Conservation (phyloP, 2,113 vertebrate species). For the Bostrychus sinensis region DNA sequence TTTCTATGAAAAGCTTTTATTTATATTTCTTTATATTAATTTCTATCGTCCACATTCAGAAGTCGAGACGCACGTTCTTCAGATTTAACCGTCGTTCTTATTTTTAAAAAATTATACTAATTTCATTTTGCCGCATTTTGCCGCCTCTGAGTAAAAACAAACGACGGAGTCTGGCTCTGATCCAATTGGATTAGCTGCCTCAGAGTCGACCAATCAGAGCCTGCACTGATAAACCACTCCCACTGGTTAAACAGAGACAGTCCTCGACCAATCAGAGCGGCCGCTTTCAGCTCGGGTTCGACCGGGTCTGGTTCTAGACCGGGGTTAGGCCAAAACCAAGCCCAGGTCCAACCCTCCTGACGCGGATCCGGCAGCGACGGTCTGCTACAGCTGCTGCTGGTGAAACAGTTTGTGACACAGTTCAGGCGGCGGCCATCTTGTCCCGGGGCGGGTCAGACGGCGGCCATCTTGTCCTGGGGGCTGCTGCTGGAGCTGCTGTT, state of each 20-base stretch:
- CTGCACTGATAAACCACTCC: too few species aligned
- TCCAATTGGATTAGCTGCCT: too few species aligned
- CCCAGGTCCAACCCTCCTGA: too few species aligned
- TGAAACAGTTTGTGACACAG: constrained; percentile 26
- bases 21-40: constrained; percentile 4
- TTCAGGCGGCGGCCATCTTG: constrained; percentile 55
- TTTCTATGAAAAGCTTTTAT: constrained; percentile 1
- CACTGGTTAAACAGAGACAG: too few species aligned
- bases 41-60: constrained; percentile 2
- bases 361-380: not conserved
- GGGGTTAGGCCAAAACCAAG: too few species aligned
- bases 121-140: not conserved
- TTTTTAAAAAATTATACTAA: not conserved
- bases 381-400: constrained; percentile 10
- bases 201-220: too few species aligned
- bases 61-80: not conserved
- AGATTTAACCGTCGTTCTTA: not conserved
- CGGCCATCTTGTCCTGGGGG: constrained; percentile 17
- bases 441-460: constrained; percentile 43
- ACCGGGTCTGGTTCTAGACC: too few species aligned
- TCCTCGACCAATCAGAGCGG: too few species aligned
- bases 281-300: too few species aligned
- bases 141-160: too few species aligned
- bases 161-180: too few species aligned
- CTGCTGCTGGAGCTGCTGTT: constrained; percentile 52